These are phyloP conservation scores for Agrypnus murinus DNA, from an alignment of 2,888 invertebrate species.

Conservation along the genomic window DNA sequence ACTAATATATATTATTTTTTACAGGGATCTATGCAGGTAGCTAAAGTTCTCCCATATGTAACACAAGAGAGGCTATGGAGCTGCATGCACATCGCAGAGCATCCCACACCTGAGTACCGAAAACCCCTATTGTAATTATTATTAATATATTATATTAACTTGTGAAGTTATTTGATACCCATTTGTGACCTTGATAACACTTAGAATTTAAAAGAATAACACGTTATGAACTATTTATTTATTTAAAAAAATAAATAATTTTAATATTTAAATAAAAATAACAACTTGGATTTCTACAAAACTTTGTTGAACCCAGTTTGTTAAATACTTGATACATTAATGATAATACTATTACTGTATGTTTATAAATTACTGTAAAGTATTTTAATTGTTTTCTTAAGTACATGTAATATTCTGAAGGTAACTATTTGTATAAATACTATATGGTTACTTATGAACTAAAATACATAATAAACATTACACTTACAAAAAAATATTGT, in stretches of 20 bases:
- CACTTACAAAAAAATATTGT: conserved; percentile 38
- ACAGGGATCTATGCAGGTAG: conserved; percentile 71
- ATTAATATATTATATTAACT: background rate
- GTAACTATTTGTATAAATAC: conserved; percentile 32
- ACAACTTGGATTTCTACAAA: conserved; percentile 11
- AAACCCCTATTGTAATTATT: conserved; percentile 64
- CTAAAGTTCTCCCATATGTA: conserved; percentile 69
- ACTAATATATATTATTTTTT: conserved; percentile 53
- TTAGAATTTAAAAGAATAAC: background rate
- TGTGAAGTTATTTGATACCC: background rate
- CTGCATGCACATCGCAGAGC: conserved; percentile 67
- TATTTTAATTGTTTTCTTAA: conserved; percentile 20
- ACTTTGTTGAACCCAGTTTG: conserved; percentile 40
- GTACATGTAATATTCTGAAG: conserved; percentile 8
- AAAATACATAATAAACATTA: conserved; percentile 12
- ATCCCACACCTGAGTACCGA: conserved; percentile 64
- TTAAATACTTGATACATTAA: conserved; percentile 38
- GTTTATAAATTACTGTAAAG: conserved; percentile 10
- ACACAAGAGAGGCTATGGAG: conserved; percentile 67
- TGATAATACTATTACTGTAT: background rate
- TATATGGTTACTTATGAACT: conserved; percentile 20
- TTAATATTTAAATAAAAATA: conserved; percentile 21
- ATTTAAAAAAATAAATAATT: conserved; percentile 38
- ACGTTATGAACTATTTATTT: background rate
- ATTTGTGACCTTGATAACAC: conserved; percentile 7